Evolutionary conservation across 2,888 invertebrate genomes (phyloP), one percentile per base, ranked within the genome.

Genomic region (Drosophila macrospina): DNA sequence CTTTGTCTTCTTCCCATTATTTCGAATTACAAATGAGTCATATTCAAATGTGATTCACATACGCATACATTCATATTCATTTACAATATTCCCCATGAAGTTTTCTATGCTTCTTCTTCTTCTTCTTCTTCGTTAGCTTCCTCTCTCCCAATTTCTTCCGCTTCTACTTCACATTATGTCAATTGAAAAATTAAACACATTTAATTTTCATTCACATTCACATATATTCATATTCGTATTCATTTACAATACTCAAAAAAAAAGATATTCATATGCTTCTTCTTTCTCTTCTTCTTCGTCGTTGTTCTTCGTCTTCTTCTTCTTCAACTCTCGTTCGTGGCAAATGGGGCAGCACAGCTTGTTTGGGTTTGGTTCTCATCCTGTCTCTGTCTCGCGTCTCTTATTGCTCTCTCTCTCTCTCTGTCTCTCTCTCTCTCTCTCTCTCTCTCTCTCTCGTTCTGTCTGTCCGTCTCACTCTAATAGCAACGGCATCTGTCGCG

Each of bases 401-500:
- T n/a, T 50, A 24, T 41, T 11, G 28, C 11, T 36, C 7, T 37
- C 16, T 47, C 15, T 13, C 10, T n/a, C 47, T 41, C 50, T 34
- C 34, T 11, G n/a, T 13, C 5, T 36, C 61, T 83, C 20, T 11
- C 47, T 41, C 50, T 34, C 28, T 11, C 13, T 11, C 5, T 36
- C 61, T 84, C 11, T 36, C 7, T 37, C 16, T 47, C 15, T 13
- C 10, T n/a, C 47, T 41, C 50, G 28, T 28, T 11, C 13, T 13
- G 4, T 36, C 61, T 83, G 2, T 11, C 47, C 36, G 45, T 34
- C 28, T 11, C 13, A 11, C 5, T 36, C 61, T 84, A 90, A 56
- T 77, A 95, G 90, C 96, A 96, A 75, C 93, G 93, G 91, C 97
- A 97, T 90, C 95, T 94, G 78, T 95, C 93, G 52, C 93, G 92